These are phyloP conservation scores for Hypomesus transpacificus DNA, from an alignment of 2,113 vertebrate species.

Conservation along the genomic window DNA sequence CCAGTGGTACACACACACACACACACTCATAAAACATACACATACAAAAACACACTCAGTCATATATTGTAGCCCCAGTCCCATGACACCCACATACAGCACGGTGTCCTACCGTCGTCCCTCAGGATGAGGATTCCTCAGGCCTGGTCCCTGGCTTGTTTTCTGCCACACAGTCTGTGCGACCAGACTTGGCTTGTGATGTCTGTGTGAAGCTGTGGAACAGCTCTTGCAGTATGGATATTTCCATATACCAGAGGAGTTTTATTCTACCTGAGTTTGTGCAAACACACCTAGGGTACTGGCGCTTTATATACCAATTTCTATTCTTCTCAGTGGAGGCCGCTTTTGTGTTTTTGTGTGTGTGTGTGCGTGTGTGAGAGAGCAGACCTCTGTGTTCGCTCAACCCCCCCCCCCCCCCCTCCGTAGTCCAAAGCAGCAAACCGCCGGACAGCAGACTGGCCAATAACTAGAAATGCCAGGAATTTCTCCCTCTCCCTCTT, in stretches of 20 bases:
- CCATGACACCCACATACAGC: neutral
- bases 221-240: neutral
- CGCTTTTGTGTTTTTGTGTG: slow-evolving; percentile 1
- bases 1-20: slow-evolving; percentile 2
- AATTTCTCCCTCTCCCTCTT: neutral
- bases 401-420: slow-evolving; percentile 12
- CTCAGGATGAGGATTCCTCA: neutral
- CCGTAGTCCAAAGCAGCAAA: slow-evolving; percentile 4
- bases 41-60: neutral
- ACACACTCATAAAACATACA: neutral
- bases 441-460: neutral
- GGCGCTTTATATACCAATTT: slow-evolving; percentile 38
- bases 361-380: neutral
- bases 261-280: slow-evolving; percentile 27
- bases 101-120: neutral
- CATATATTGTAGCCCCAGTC: neutral
- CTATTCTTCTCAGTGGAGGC: slow-evolving; percentile 35
- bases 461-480: slow-evolving; percentile 4
- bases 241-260: slow-evolving; percentile 5
- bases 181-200: neutral
- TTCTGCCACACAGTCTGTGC: neutral
- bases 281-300: slow-evolving; percentile 8
- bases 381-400: neutral
- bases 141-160: neutral
- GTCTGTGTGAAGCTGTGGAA: neutral